Evolutionary conservation across 2,113 vertebrate species (phyloP).

Genomic region (Passer montanus): DNA sequence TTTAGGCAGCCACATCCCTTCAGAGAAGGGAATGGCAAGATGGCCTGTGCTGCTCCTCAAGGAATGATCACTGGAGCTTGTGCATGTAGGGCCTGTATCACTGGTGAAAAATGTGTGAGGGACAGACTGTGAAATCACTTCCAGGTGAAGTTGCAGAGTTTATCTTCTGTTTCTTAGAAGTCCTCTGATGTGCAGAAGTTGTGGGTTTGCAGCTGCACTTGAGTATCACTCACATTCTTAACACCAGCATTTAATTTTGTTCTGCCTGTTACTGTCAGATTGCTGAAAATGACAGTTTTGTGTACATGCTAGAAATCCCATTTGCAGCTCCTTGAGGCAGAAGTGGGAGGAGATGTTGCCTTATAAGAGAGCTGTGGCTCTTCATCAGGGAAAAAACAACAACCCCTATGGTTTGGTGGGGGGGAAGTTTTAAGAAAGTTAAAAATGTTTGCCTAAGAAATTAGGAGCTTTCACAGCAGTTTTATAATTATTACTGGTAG

Average conservation of each 20-base stretch:
- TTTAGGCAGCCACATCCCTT: not conserved
- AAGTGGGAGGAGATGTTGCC: not conserved
- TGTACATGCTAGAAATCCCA: not conserved
- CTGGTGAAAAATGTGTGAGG: not conserved
- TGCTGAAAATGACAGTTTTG: not conserved
- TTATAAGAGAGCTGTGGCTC: not conserved
- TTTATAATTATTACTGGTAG: not conserved
- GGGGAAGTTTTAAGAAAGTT: not conserved
- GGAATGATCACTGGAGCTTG: not conserved
- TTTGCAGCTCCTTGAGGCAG: not conserved
- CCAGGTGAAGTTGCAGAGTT: not conserved
- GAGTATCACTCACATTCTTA: not conserved
- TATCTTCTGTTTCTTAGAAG: not conserved
- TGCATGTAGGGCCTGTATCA: accelerated
- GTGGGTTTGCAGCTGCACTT: not conserved
- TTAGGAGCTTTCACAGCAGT: not conserved
- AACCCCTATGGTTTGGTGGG: accelerated
- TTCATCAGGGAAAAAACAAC: not conserved
- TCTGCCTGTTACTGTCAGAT: not conserved
- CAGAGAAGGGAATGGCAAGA: not conserved
- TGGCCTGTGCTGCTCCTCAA: not conserved
- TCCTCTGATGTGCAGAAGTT: not conserved
- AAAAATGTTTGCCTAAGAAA: not conserved
- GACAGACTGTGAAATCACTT: not conserved
- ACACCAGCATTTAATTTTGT: not conserved